A percentile compares a stretch with the other conserved stretches of the same genome.
phyloP scores from a whole-genome alignment of 2,797 vertebrate genomes.

The Tympanoctomys barrerae region DNA sequence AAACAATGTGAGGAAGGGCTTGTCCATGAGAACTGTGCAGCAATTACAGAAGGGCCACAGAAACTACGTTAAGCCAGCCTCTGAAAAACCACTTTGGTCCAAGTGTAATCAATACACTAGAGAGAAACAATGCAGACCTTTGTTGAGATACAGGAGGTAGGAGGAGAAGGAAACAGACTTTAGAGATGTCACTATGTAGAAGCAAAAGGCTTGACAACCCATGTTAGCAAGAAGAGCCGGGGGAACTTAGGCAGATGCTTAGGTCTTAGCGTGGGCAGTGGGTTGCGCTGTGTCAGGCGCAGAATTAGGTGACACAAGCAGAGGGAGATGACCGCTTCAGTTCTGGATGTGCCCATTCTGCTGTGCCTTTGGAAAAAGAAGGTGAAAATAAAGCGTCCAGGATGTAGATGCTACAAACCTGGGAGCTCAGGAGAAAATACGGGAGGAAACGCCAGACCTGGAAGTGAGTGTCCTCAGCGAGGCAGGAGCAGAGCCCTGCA shows the following conservation, averaged over 20 bases:
- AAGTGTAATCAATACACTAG: neutral
- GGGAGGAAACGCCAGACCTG: neutral
- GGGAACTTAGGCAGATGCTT: neutral
- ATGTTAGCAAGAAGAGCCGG: neutral
- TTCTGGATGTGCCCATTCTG: neutral
- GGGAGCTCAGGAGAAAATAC: constrained; percentile 22
- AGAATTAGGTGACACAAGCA: neutral
- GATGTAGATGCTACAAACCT: neutral
- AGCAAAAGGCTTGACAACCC: neutral
- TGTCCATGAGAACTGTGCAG: neutral
- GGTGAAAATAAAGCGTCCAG: neutral
- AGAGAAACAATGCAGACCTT: neutral
- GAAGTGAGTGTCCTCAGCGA: neutral
- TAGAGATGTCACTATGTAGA: neutral
- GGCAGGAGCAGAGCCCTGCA: neutral
- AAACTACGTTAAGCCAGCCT: neutral
- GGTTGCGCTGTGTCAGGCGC: neutral
- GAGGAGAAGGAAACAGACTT: neutral
- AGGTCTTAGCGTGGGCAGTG: neutral
- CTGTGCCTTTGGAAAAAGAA: constrained; percentile 9
- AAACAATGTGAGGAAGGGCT: neutral
- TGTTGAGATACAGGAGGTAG: neutral
- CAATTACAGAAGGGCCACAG: neutral
- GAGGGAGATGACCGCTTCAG: neutral
- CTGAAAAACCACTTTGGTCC: neutral